Evolutionary conservation across 2,797 vertebrate species (phyloP), one percentile per base, ranked within the genome.

Genomic region (Heterohyrax brucei): DNA sequence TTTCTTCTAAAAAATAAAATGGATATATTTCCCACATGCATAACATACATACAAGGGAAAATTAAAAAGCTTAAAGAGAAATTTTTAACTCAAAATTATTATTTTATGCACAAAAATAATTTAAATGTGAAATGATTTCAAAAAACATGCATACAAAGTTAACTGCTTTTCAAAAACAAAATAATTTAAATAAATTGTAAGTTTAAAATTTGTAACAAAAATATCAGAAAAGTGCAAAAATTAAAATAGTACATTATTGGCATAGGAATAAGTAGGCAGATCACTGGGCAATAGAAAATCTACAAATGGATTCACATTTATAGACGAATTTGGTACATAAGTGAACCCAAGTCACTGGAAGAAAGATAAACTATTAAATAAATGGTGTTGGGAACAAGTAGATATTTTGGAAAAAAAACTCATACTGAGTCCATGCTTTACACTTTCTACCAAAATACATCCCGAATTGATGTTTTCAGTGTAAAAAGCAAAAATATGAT

Each of bases 81-180:
- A 85, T 86, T 79, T 86, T 66, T 19, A 95, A 1, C 22, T 62
- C 56, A 96, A 46, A 12, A 76, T 88, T 94, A 19, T 56, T 85
- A 93, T 81, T 46, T 91, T 84, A 61, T 78, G 44, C 8, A 80
- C 77, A 89, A 91, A 90, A 92, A 82, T 46, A 10, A 62, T 46
- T 66, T 79, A 77, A 88, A 88, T 88, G 61, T 73, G 53, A 72
- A 8, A 28, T 93, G 59, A 56, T 79, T 91, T 96, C 48, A 76
- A 82, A 92, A 90, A 76, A 88, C 78, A 90, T 73, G 82, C 70
- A 84, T 19, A 26, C 13, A 92, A 75, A 5, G 66, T 93, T 84
- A 87, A 89, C 64, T 91, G 82, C 21, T 93, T 94, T 92, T 82
- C 53, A 88, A 91, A 30, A 91, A 86, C 72, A 93, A 90, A 87